These are phyloP conservation scores for Lordiphosa mommai DNA, from an alignment of 1,140 invertebrate genomes.

Conservation along the genomic window DNA sequence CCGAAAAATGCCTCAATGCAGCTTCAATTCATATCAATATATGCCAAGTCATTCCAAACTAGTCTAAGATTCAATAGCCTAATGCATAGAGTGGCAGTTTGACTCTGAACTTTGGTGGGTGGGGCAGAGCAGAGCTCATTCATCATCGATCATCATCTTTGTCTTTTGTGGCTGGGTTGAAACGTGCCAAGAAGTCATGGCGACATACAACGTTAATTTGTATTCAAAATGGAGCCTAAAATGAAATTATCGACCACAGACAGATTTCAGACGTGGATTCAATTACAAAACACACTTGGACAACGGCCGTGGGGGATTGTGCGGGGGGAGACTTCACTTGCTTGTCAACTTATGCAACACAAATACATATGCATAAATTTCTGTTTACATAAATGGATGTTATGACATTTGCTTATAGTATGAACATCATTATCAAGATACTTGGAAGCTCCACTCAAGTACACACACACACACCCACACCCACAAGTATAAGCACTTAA, in stretches of 20 bases:
- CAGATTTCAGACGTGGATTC: constrained; percentile 75
- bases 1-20: too few species aligned
- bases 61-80: too few species aligned
- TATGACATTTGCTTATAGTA: constrained; percentile 72
- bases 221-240: constrained; percentile 63
- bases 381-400: constrained; percentile 52
- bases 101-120: background rate
- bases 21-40: too few species aligned
- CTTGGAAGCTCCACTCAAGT: constrained; percentile 10
- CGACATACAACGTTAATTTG: constrained; percentile 43
- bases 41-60: too few species aligned
- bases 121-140: background rate
- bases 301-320: constrained; percentile 18
- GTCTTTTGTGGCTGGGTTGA: background rate
- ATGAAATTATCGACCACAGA: constrained; percentile 75
- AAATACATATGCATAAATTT: constrained; percentile 60
- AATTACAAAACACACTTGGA: constrained; percentile 62
- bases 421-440: constrained; percentile 64
- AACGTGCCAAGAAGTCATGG: background rate
- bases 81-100: too few species aligned
- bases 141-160: background rate
- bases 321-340: constrained; percentile 33
- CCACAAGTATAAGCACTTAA: constrained; percentile 33
- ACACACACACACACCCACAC: constrained; percentile 16
- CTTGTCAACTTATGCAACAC: constrained; percentile 42